Evolutionary conservation across 2,888 invertebrate genomes (phyloP).

Genomic region (Oasisia sp.): DNA sequence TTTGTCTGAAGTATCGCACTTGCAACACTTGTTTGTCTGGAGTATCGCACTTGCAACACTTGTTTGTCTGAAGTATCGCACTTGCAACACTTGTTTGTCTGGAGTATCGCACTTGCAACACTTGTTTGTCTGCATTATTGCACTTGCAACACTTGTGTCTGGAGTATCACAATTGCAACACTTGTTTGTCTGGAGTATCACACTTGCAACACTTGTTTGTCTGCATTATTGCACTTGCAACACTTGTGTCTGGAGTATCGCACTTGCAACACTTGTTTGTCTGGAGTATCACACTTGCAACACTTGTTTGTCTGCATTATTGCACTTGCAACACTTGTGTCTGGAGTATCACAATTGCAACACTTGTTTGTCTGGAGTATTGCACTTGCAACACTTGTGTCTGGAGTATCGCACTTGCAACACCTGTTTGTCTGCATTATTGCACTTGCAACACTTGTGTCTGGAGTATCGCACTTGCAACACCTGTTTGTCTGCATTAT

Average conservation of each 20-base stretch:
- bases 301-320: neutral
- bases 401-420: too few relatives aligned
- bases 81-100: neutral
- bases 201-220: neutral
- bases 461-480: too few relatives aligned
- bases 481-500: too few relatives aligned
- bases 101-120: neutral
- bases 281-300: neutral
- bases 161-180: neutral
- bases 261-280: neutral
- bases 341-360: neutral
- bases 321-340: neutral
- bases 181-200: neutral
- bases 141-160: neutral
- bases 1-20: neutral
- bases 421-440: too few relatives aligned
- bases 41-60: neutral
- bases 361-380: neutral
- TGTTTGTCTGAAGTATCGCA: neutral
- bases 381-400: too few relatives aligned
- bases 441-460: too few relatives aligned
- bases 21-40: constrained; percentile 9
- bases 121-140: neutral
- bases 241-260: neutral
- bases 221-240: neutral